phyloP scores from a whole-genome alignment of 1,140 invertebrate species.

The Colletes gigas region DNA sequence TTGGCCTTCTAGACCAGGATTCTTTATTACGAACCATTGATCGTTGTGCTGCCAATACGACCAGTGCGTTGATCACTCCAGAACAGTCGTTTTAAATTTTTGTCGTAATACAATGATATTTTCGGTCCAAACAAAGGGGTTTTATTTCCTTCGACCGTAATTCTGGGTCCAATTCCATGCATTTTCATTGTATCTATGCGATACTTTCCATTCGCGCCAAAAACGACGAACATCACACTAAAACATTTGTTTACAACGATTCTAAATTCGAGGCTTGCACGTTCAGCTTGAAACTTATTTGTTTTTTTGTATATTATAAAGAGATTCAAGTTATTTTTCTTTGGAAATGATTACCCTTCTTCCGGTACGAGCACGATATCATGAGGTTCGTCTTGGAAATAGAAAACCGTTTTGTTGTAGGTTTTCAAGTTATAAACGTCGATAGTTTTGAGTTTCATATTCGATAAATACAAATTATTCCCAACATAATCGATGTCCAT shows the following conservation, averaged over 20 bases:
- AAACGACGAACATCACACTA: constrained; percentile 85
- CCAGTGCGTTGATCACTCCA: constrained; percentile 77
- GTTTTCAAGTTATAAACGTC: constrained; percentile 83
- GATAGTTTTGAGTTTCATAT: constrained; percentile 82
- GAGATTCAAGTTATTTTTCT: not conserved
- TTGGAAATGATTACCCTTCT: constrained; percentile 80
- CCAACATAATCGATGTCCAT: constrained; percentile 86
- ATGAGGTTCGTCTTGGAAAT: constrained; percentile 81
- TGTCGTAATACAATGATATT: constrained; percentile 82
- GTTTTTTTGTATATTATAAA: not conserved
- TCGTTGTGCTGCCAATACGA: constrained; percentile 81
- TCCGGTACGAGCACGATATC: constrained; percentile 84
- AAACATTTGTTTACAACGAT: constrained; percentile 43
- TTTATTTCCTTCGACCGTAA: constrained; percentile 80
- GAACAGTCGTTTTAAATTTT: constrained; percentile 79
- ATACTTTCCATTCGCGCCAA: constrained; percentile 76
- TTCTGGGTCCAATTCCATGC: constrained; percentile 80
- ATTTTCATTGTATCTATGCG: constrained; percentile 84
- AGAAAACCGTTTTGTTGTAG: constrained; percentile 81
- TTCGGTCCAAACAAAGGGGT: constrained; percentile 79
- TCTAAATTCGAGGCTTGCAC: not conserved
- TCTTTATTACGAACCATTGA: constrained; percentile 77
- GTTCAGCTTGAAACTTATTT: not conserved
- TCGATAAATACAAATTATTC: constrained; percentile 86
- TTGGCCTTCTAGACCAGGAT: too few species aligned